Percentiles rank a stretch among this genome's conserved stretches.
Evolutionary conservation across 2,888 invertebrate genomes (phyloP).

Genomic region (Dorcus hopei): DNA sequence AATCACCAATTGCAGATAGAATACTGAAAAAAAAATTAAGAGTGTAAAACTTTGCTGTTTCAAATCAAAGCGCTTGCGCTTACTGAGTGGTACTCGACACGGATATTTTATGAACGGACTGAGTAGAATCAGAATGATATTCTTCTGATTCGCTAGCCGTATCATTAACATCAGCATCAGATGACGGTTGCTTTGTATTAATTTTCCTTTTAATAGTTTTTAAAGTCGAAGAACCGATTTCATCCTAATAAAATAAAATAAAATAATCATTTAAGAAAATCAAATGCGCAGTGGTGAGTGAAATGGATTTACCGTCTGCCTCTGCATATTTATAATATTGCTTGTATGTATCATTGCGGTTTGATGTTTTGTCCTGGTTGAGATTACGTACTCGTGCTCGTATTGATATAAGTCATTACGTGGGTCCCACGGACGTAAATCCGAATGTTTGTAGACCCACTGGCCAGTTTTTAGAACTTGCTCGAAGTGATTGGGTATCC

Average conservation of each 20-base stretch:
- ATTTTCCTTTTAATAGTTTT: conserved; percentile 54
- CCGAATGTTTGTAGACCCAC: conserved; percentile 76
- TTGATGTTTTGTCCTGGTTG: conserved; percentile 72
- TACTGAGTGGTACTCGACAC: conserved; percentile 38
- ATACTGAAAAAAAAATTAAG: conserved; percentile 32
- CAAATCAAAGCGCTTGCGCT: conserved; percentile 10
- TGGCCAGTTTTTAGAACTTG: conserved; percentile 53
- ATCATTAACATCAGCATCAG: conserved; percentile 54
- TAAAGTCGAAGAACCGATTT: conserved; percentile 53
- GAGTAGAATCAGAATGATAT: conserved; percentile 46
- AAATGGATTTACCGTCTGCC: conserved; percentile 39
- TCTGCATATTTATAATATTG: conserved; percentile 67
- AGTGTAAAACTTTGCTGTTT: background rate
- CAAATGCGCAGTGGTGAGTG: background rate
- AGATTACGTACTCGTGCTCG: conserved; percentile 76
- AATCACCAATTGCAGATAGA: conserved; percentile 39
- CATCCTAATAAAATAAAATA: conserved; percentile 41
- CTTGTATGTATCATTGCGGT: conserved; percentile 71
- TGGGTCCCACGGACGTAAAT: conserved; percentile 84
- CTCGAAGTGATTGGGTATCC: conserved; percentile 74
- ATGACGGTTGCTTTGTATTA: conserved; percentile 52
- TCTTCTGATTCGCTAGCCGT: conserved; percentile 45
- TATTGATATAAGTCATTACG: conserved; percentile 83
- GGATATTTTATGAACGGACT: conserved; percentile 40
- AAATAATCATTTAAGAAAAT: background rate